Evolutionary conservation across 64 coral and sea anemone genomes (phyloP).

Genomic region (Acropora tenuis): DNA sequence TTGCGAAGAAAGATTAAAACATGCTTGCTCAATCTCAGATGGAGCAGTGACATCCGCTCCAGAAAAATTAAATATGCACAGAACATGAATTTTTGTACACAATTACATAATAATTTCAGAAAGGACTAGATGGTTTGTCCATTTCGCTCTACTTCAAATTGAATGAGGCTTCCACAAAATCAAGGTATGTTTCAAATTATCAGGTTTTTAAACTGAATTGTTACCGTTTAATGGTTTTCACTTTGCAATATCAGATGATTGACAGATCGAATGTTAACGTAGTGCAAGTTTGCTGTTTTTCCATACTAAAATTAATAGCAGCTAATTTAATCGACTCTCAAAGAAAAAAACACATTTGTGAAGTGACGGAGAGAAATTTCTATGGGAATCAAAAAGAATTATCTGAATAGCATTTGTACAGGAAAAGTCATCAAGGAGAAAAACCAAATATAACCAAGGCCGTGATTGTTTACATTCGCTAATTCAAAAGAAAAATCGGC

Average conservation of each 20-base stretch:
- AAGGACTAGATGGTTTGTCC: background rate
- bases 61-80: background rate
- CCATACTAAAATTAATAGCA: background rate
- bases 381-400: background rate
- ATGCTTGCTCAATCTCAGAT: background rate
- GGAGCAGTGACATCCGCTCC: background rate
- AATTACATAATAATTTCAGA: background rate
- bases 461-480: background rate
- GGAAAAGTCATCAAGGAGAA: conserved; percentile 5
- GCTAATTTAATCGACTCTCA: background rate
- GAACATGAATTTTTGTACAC: background rate
- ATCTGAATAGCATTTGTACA: background rate
- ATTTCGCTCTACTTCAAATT: background rate
- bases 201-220: background rate
- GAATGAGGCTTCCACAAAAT: background rate
- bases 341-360: background rate
- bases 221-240: background rate
- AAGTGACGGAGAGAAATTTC: background rate
- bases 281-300: background rate
- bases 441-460: background rate
- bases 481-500: background rate
- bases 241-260: background rate
- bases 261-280: background rate
- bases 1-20: conserved; percentile 8
- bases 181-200: background rate